phyloP scores from a whole-genome alignment of 1,140 invertebrate species.

The Drosophila sturtevanti region DNA sequence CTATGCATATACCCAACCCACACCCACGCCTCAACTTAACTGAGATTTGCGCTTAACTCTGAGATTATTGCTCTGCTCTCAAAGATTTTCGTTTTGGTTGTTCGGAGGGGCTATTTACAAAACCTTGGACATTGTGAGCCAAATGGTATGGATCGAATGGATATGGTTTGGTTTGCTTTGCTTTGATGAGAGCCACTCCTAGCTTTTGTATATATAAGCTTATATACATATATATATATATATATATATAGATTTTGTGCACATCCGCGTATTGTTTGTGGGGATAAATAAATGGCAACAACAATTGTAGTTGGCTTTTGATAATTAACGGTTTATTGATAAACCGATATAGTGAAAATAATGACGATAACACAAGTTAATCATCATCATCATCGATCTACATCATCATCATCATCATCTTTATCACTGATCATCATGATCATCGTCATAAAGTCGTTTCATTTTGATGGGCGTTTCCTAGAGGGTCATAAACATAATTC shows the following conservation, averaged over 20 bases:
- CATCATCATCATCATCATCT: conserved; percentile 20
- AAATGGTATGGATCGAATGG: conserved; percentile 41
- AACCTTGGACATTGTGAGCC: conserved; percentile 73
- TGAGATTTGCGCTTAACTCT: neutral
- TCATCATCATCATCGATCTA: conserved; percentile 7
- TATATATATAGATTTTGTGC: conserved; percentile 14
- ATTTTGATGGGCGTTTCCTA: conserved; percentile 63
- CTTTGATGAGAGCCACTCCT: conserved; percentile 74
- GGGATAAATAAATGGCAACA: neutral
- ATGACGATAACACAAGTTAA: conserved; percentile 27
- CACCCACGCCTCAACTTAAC: conserved; percentile 62
- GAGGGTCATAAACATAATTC: conserved; percentile 74
- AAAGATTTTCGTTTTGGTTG: neutral
- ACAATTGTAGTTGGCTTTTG: conserved; percentile 58
- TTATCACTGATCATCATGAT: conserved; percentile 15
- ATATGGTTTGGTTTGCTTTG: conserved; percentile 31
- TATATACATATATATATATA: conserved; percentile 30
- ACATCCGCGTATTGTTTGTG: conserved; percentile 72
- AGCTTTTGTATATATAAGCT: conserved; percentile 45
- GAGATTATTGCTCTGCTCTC: neutral
- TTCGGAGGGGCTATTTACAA: conserved; percentile 62
- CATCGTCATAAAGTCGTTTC: conserved; percentile 50
- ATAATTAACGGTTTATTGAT: conserved; percentile 79
- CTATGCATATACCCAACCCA: conserved; percentile 45
- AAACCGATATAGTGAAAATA: conserved; percentile 45